Conservation (phyloP, 2,797 vertebrate genomes). For the Smutsia gigantea region DNA sequence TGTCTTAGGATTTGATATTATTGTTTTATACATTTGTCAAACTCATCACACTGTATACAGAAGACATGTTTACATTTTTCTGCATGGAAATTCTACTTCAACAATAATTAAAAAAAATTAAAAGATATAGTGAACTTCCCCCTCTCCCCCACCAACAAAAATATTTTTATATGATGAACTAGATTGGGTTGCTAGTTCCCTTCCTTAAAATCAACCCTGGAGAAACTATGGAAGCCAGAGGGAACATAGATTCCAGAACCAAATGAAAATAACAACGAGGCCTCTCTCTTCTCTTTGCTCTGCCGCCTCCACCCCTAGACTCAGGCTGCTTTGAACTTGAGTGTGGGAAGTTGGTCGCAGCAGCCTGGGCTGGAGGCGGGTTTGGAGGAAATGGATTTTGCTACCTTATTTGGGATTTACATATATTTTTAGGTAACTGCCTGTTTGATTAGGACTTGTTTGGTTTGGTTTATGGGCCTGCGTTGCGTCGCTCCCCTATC, state of each 20-base stretch:
- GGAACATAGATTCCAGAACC: neutral
- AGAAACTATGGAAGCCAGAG: neutral
- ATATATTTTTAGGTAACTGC: neutral
- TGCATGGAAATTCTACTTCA: neutral
- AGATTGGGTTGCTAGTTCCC: neutral
- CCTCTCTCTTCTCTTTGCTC: neutral
- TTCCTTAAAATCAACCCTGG: neutral
- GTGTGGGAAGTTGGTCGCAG: neutral
- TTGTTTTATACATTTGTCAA: neutral
- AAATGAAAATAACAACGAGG: neutral
- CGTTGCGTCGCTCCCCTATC: neutral
- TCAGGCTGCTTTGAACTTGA: neutral
- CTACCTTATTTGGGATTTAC: neutral
- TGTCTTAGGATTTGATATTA: neutral
- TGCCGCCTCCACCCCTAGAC: accelerated
- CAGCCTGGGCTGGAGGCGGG: neutral
- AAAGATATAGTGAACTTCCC: neutral
- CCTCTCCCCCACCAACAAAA: no score
- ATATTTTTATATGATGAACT: neutral
- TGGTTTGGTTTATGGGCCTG: neutral
- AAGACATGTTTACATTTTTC: neutral
- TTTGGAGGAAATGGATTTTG: neutral
- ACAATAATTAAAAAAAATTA: neutral
- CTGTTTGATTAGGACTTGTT: neutral
- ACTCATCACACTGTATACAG: neutral